phyloP scores from a whole-genome alignment of 1,140 invertebrate species.

The Dolichoris vasculosae region DNA sequence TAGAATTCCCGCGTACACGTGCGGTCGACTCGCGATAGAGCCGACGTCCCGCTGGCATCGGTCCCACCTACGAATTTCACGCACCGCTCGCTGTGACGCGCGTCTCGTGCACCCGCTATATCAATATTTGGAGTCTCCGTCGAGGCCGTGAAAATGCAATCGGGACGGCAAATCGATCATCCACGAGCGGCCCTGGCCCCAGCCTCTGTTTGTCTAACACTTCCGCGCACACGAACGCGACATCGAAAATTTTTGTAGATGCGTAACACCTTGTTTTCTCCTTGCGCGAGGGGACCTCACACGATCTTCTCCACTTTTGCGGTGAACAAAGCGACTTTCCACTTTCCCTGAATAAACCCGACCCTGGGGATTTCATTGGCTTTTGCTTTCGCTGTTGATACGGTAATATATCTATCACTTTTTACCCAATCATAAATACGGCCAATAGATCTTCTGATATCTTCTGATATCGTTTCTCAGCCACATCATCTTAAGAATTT shows the following conservation, averaged over 20 bases:
- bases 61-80: slow-evolving; percentile 38
- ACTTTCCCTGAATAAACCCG: not conserved
- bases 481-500: not conserved
- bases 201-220: not conserved
- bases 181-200: too few species aligned
- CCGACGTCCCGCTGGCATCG: slow-evolving; percentile 13
- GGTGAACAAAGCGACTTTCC: not conserved
- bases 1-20: not conserved
- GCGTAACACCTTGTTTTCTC: not conserved
- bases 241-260: not conserved
- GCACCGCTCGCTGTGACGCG: not conserved
- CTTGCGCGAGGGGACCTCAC: slow-evolving; percentile 14
- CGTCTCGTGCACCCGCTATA: slow-evolving; percentile 12
- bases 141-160: slow-evolving; percentile 8
- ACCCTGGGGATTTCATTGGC: not conserved
- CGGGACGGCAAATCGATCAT: slow-evolving; percentile 40
- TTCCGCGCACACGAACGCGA: slow-evolving; percentile 5
- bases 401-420: not conserved
- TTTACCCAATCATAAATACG: not conserved
- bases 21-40: not conserved
- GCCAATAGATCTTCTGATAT: too few species aligned
- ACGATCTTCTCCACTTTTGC: not conserved
- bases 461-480: not conserved
- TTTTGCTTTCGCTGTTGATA: not conserved
- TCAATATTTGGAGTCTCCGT: slow-evolving; percentile 47